These are phyloP conservation scores for Hippopotamyrus pictus DNA, from an alignment of 2,797 vertebrate genomes.

Conservation along the genomic window DNA sequence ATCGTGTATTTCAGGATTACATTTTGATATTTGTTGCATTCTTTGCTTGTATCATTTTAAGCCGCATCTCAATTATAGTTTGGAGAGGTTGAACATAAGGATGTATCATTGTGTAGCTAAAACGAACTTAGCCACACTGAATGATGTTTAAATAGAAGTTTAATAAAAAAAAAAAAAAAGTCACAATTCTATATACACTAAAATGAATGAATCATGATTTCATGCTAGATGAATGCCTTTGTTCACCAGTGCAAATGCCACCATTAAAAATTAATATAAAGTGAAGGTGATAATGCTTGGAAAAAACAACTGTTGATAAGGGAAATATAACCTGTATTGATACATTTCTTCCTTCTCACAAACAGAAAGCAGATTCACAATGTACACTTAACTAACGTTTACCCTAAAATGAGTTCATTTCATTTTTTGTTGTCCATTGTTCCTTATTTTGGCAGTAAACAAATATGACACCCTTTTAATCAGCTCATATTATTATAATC, in stretches of 20 bases:
- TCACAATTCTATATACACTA: conserved; percentile 2
- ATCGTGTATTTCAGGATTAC: background rate
- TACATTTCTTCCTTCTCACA: conserved; percentile 1
- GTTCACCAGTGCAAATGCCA: background rate
- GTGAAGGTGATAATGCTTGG: background rate
- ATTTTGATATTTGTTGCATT: background rate
- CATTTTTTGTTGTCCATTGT: background rate
- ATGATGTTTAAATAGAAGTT: background rate
- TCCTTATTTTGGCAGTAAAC: background rate
- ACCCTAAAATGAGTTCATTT: background rate
- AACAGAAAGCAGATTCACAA: background rate
- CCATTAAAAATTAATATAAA: background rate
- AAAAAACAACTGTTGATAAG: background rate
- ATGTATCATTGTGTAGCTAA: background rate
- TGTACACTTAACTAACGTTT: background rate
- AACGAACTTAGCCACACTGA: background rate
- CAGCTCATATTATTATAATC: background rate
- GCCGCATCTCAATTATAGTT: background rate
- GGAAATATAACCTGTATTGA: background rate
- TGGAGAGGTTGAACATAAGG: background rate
- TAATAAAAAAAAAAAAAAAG: background rate
- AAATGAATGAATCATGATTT: conserved; percentile 5
- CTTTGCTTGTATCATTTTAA: background rate
- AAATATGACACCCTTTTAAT: background rate
- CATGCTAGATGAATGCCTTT: conserved; percentile 4